Conservation (phyloP, 2,888 invertebrate genomes). For the Phytoseiulus persimilis region DNA sequence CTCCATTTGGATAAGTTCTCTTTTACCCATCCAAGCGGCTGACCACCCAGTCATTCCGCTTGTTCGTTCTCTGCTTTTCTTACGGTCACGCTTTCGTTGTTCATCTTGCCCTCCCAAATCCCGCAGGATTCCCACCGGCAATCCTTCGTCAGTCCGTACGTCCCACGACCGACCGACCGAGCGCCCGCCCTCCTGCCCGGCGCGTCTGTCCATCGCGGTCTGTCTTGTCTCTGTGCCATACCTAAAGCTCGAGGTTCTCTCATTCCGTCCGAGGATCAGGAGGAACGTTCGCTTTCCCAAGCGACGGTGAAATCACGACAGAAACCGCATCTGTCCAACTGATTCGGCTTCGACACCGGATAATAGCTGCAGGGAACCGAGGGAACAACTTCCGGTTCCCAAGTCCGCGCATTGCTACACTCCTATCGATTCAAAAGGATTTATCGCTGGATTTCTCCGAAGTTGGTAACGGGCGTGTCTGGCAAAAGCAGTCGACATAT, state of each 20-base stretch:
- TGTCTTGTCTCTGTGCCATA: background rate
- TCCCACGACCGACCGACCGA: background rate
- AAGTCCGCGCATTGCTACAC: too few relatives aligned
- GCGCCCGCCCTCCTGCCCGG: background rate
- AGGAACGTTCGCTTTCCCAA: background rate
- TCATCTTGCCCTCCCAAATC: background rate
- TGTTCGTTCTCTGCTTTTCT: background rate
- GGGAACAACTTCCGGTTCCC: too few relatives aligned
- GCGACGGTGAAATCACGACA: background rate
- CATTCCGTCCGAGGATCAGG: background rate
- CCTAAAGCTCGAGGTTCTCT: background rate
- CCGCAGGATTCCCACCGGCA: background rate
- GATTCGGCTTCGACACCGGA: too few relatives aligned
- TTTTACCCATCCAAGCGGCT: background rate
- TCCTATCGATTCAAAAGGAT: too few relatives aligned
- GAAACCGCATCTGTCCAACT: too few relatives aligned
- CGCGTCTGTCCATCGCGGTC: background rate
- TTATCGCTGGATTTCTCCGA: too few relatives aligned
- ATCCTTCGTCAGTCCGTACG: background rate
- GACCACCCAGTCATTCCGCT: background rate
- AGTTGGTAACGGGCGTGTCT: too few relatives aligned
- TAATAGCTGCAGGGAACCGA: too few relatives aligned
- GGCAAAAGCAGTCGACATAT: too few relatives aligned
- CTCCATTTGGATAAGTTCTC: slow-evolving; percentile 5
- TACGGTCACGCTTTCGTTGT: background rate